Evolutionary conservation across 2,113 vertebrate genomes (phyloP).

Genomic region (Chitala chitala): DNA sequence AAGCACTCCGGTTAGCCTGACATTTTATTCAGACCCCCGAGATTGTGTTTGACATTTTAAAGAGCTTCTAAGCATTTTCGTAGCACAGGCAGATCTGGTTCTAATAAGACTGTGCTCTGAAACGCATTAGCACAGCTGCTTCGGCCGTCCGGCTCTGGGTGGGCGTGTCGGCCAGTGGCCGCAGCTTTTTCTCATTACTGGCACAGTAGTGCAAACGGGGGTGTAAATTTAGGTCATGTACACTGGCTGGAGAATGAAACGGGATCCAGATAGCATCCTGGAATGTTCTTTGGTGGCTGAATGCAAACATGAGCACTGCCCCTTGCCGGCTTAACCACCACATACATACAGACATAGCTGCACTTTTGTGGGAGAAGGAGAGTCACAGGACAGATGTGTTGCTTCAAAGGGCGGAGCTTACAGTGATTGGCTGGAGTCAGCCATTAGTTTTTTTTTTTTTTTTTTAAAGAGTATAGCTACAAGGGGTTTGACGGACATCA

Average conservation of each 20-base stretch:
- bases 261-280: slow-evolving; percentile 26
- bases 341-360: slow-evolving; percentile 19
- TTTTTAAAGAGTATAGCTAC: too few relatives aligned
- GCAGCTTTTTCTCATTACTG: slow-evolving; percentile 98
- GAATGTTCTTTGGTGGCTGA: slow-evolving; percentile 9
- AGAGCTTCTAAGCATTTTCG: slow-evolving; percentile 99
- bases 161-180: slow-evolving; percentile 65
- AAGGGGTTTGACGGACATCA: too few relatives aligned
- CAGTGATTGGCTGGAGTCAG: background rate
- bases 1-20: slow-evolving; percentile 86
- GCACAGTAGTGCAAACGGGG: slow-evolving; percentile 83
- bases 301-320: slow-evolving; percentile 35
- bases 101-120: slow-evolving; percentile 88
- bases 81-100: slow-evolving; percentile 97
- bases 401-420: background rate
- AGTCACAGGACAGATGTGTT: background rate
- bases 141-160: slow-evolving; percentile 73
- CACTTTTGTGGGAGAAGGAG: background rate
- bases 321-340: slow-evolving; percentile 15
- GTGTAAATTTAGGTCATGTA: slow-evolving; percentile 75
- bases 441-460: too few relatives aligned
- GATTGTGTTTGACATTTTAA: slow-evolving; percentile 99
- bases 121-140: slow-evolving; percentile 83
- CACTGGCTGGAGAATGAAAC: slow-evolving; percentile 6
- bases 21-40: slow-evolving; percentile 91